Evolutionary conservation across 2,797 vertebrate species (phyloP).

Genomic region (Falco cherrug): DNA sequence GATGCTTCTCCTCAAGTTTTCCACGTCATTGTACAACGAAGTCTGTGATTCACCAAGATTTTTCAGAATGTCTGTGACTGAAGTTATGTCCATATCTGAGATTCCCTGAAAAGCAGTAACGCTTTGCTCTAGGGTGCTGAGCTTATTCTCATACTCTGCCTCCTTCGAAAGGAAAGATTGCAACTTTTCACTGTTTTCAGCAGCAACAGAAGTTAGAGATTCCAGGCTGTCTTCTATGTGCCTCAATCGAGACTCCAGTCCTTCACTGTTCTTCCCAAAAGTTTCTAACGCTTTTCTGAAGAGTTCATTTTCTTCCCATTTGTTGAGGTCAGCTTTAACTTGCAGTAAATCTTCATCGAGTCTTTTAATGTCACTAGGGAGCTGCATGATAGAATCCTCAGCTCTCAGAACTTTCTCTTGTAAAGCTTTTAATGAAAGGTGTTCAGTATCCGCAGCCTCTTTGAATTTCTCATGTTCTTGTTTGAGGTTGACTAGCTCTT

Average conservation of each 20-base stretch:
- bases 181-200: slow-evolving; percentile 73
- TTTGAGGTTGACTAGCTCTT: slow-evolving; percentile 86
- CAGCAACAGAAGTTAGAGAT: slow-evolving; percentile 26
- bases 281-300: slow-evolving; percentile 64
- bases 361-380: slow-evolving; percentile 75
- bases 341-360: slow-evolving; percentile 75
- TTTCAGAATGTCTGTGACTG: slow-evolving; percentile 49
- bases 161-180: slow-evolving; percentile 78
- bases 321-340: slow-evolving; percentile 53
- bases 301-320: slow-evolving; percentile 64
- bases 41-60: slow-evolving; percentile 75
- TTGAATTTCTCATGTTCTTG: slow-evolving; percentile 86
- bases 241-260: slow-evolving; percentile 79
- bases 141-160: slow-evolving; percentile 73
- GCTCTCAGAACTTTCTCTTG: slow-evolving; percentile 77
- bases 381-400: slow-evolving; percentile 70
- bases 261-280: slow-evolving; percentile 72
- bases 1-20: slow-evolving; percentile 76
- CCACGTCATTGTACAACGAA: slow-evolving; percentile 69
- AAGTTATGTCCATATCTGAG: not conserved
- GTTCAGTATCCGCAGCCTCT: slow-evolving; percentile 76
- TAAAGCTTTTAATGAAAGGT: slow-evolving; percentile 76
- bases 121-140: slow-evolving; percentile 72
- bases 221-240: slow-evolving; percentile 78
- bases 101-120: slow-evolving; percentile 20